Conservation (phyloP, 2,888 invertebrate genomes). For the Scaptomyza parva region DNA sequence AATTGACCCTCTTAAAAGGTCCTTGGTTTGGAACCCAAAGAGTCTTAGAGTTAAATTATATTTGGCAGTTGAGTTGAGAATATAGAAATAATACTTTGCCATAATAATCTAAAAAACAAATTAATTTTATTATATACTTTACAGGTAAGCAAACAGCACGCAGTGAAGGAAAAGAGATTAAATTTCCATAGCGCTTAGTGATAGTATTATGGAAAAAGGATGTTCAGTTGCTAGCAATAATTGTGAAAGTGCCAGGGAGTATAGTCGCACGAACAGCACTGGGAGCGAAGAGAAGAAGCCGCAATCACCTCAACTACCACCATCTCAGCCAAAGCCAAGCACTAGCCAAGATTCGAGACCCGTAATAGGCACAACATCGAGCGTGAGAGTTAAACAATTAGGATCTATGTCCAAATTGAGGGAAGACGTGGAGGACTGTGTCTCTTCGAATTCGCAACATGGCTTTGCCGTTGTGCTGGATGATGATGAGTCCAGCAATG, state of each 20-base stretch:
- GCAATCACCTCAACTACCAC: constrained; percentile 34
- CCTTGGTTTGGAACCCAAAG: not conserved
- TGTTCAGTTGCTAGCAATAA: constrained; percentile 78
- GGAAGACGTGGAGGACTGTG: constrained; percentile 74
- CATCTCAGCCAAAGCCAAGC: constrained; percentile 47
- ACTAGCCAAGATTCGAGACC: constrained; percentile 49
- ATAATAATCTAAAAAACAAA: not conserved
- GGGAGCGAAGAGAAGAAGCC: constrained; percentile 36
- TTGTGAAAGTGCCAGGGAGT: constrained; percentile 54
- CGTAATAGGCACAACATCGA: constrained; percentile 7
- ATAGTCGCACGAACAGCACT: constrained; percentile 34
- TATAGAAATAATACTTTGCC: not conserved
- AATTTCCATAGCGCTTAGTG: constrained; percentile 36
- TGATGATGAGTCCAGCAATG: constrained; percentile 80
- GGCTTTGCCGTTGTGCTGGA: constrained; percentile 78
- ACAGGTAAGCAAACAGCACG: constrained; percentile 37
- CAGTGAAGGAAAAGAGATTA: constrained; percentile 22
- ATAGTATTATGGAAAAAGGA: constrained; percentile 84
- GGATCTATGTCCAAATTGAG: constrained; percentile 80
- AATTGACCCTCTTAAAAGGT: not conserved
- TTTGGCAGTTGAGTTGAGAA: not conserved
- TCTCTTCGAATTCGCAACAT: constrained; percentile 78
- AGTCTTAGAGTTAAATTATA: not conserved
- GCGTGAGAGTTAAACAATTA: constrained; percentile 24
- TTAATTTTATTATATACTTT: constrained; percentile 1